Evolutionary conservation across 2,888 invertebrate species (phyloP), one percentile per base, ranked within the genome.

Genomic region (Agonum fuliginosum): DNA sequence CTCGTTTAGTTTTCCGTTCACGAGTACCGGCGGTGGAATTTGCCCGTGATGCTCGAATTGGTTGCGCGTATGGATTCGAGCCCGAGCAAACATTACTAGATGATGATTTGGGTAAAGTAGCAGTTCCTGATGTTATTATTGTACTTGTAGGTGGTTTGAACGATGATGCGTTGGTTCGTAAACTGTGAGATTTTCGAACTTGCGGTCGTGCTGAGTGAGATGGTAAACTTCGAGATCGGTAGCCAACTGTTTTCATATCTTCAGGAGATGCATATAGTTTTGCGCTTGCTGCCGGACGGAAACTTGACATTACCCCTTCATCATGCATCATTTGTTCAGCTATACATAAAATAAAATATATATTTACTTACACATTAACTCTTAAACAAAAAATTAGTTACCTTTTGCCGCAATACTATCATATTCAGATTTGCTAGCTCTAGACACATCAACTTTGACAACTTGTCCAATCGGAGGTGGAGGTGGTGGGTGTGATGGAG

Each of bases 201-300:
- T 92, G 88, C 1, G 88, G 87, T 83, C 88, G 88, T 48, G 89
- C 88, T 75, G 89, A 87, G 83, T 91, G 90, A 71, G 89, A 85
- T 6, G 89, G 87, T 76, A 88, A 80, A 81, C 88, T 89, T 78
- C 89, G 88, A 37, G 90, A 89, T 80, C 91, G 87, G 82, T 91
- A 91, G 19, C 92, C 94, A 41, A 94, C 92, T 62, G 91, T 90
- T 84, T 92, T 94, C 83, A 95, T 91, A 85, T 95, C 95, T 83
- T 94, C 93, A 12, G 97, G 97, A 74, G 95, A 94, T 27, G 97
- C 97, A 87, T 96, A 97, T 79, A 97, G 89, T 86, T 95, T 94
- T 70, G 95, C 95, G 86, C 91, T 93, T 80, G 94, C 93, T 78
- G 94, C 92, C 5, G 97, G 97, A 82, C 96, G 93, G 89, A 97